phyloP scores from a whole-genome alignment of 2,113 vertebrate genomes.

The Proterorhinus semilunaris region DNA sequence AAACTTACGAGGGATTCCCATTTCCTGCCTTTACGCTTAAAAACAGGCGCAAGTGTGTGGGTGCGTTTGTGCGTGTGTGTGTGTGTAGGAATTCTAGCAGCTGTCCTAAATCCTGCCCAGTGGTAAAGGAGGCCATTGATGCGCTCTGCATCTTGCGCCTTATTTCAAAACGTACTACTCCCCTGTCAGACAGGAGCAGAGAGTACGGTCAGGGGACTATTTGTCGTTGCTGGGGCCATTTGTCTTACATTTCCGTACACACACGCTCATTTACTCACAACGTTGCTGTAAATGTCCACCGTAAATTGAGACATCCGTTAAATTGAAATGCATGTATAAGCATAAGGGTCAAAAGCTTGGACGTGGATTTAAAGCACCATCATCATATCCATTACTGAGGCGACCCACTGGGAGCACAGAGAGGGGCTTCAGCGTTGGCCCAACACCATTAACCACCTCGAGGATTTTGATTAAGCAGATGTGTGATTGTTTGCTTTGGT shows the following conservation, averaged over 20 bases:
- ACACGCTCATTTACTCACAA: slow-evolving; percentile 7
- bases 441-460: slow-evolving; percentile 51
- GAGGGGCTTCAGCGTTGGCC: slow-evolving; percentile 23
- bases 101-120: slow-evolving; percentile 69
- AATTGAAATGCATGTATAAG: slow-evolving; percentile 36
- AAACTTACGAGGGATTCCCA: slow-evolving; percentile 73
- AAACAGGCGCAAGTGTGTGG: slow-evolving; percentile 51
- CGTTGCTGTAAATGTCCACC: slow-evolving; percentile 6
- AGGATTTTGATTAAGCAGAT: slow-evolving; percentile 63
- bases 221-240: not conserved
- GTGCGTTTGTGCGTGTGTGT: slow-evolving; percentile 39
- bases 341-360: not conserved
- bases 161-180: slow-evolving; percentile 8
- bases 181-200: slow-evolving; percentile 8
- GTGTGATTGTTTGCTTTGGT: slow-evolving; percentile 64
- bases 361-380: slow-evolving; percentile 11
- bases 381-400: slow-evolving; percentile 61
- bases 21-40: slow-evolving; percentile 67
- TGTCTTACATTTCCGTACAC: not conserved
- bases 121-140: slow-evolving; percentile 63
- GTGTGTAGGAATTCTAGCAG: slow-evolving; percentile 75
- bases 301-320: slow-evolving; percentile 32
- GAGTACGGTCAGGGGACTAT: not conserved
- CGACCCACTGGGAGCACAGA: slow-evolving; percentile 31
- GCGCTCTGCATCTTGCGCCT: slow-evolving; percentile 28